A percentile compares a stretch with the other conserved stretches of the same genome.
Evolutionary conservation across 2,113 vertebrate genomes (phyloP).

Genomic region (Jacana jacana): DNA sequence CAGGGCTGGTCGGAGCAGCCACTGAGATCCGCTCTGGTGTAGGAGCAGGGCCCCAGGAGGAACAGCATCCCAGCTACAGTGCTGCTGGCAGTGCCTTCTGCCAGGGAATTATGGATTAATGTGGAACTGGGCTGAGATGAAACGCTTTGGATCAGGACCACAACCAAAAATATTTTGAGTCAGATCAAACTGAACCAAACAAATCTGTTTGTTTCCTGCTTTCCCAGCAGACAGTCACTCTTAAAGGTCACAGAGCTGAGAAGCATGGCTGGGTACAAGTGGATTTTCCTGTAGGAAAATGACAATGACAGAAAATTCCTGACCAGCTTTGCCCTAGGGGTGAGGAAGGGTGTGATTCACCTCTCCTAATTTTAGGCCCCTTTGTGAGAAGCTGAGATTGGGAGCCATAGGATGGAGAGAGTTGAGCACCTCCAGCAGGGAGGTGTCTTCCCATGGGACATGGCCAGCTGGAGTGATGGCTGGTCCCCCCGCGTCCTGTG

Average conservation of each 20-base stretch:
- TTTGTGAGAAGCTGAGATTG: neutral
- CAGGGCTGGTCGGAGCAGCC: rapidly evolving
- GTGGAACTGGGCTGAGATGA: constrained; percentile 55
- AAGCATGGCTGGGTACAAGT: neutral
- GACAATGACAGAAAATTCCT: constrained; percentile 9
- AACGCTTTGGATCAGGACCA: constrained; percentile 41
- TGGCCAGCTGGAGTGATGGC: neutral
- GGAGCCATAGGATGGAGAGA: neutral
- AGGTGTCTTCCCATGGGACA: rapidly evolving
- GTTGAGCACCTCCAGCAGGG: neutral
- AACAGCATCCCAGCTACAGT: neutral
- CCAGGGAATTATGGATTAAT: constrained; percentile 46
- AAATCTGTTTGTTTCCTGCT: constrained; percentile 61
- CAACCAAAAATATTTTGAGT: constrained; percentile 24
- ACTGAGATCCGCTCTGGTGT: neutral
- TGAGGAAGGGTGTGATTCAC: neutral
- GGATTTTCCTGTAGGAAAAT: constrained; percentile 45
- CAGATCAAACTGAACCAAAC: constrained; percentile 49
- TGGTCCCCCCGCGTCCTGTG: neutral
- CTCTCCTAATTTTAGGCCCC: neutral
- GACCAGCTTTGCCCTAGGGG: neutral
- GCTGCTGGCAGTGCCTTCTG: neutral
- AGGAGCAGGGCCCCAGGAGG: neutral
- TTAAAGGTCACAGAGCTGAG: constrained; percentile 58
- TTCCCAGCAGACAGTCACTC: constrained; percentile 46